Evolutionary conservation across 1,140 invertebrate species (phyloP).

Genomic region (Papilio aristodemus): DNA sequence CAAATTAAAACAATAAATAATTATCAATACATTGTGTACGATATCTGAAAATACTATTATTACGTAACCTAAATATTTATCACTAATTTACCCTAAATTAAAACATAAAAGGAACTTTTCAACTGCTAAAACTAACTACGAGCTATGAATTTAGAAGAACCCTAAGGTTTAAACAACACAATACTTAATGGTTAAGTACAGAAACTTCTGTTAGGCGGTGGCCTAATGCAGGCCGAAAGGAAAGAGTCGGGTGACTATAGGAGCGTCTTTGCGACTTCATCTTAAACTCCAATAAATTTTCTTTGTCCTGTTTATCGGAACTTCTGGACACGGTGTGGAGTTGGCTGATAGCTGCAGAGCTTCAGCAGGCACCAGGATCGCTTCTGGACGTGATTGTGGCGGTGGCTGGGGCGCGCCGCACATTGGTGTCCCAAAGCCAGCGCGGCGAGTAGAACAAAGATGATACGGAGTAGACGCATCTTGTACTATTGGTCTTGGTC

Average conservation of each 20-base stretch:
- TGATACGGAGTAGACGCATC: constrained; percentile 56
- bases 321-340: constrained; percentile 42
- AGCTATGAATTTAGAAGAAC: constrained; percentile 19
- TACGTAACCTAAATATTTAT: constrained; percentile 31
- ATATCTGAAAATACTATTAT: constrained; percentile 37
- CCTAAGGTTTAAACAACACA: constrained; percentile 37
- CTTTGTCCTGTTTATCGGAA: constrained; percentile 32
- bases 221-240: constrained; percentile 58
- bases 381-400: constrained; percentile 44
- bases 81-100: constrained; percentile 34
- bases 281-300: not conserved
- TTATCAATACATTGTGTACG: constrained; percentile 35
- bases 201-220: constrained; percentile 62
- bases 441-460: constrained; percentile 43
- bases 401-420: constrained; percentile 45
- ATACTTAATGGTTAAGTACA: constrained; percentile 65
- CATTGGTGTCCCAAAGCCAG: constrained; percentile 42
- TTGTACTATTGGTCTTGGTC: constrained; percentile 36
- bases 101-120: constrained; percentile 36
- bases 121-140: not conserved
- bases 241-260: constrained; percentile 42
- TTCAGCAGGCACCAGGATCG: constrained; percentile 62
- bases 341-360: constrained; percentile 54
- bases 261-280: constrained; percentile 9
- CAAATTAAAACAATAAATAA: constrained; percentile 39